Evolutionary conservation across 2,888 invertebrate genomes (phyloP).

Genomic region (Coecobrya sp.): DNA sequence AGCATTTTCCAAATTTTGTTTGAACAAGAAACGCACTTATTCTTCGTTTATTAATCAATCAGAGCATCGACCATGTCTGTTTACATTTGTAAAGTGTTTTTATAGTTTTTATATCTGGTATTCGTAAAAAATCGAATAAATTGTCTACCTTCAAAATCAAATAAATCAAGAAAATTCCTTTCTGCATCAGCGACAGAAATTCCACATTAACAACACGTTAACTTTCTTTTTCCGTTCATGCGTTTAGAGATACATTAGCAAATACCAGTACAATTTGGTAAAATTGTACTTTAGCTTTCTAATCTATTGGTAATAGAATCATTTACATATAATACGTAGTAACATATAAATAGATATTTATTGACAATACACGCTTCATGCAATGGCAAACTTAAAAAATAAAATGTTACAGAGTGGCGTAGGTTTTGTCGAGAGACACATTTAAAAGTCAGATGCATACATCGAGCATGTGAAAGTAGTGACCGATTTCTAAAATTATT

Average conservation of each 20-base stretch:
- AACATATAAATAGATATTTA: background rate
- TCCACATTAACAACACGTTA: background rate
- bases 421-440: slow-evolving; percentile 12
- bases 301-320: too few species aligned
- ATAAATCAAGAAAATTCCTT: slow-evolving; percentile 6
- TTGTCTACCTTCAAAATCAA: background rate
- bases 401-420: slow-evolving; percentile 6
- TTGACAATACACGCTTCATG: background rate
- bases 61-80: background rate
- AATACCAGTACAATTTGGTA: too few species aligned
- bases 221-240: background rate
- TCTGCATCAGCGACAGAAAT: background rate
- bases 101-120: background rate
- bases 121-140: slow-evolving; percentile 18
- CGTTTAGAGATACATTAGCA: background rate
- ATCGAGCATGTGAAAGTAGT: slow-evolving; percentile 2
- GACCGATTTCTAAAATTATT: slow-evolving; percentile 44
- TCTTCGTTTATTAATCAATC: slow-evolving; percentile 20
- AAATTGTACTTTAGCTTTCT: too few species aligned
- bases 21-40: background rate
- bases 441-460: background rate
- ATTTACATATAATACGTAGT: background rate
- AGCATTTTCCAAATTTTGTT: background rate
- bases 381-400: slow-evolving; percentile 30
- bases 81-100: background rate